phyloP scores from a whole-genome alignment of 2,797 vertebrate species.

The Arvicola amphibius region DNA sequence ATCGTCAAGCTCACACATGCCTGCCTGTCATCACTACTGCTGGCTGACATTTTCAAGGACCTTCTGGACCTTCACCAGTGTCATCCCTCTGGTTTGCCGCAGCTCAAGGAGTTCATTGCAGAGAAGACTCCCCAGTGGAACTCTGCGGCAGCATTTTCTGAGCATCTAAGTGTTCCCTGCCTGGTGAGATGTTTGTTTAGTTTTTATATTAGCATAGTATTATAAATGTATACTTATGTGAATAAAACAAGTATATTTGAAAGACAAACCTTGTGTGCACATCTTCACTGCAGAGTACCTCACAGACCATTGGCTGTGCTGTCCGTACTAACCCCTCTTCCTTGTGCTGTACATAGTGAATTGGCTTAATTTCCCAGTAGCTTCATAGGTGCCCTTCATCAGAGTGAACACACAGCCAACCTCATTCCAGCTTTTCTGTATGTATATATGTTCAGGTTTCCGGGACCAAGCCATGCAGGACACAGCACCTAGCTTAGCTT shows the following conservation, averaged over 20 bases:
- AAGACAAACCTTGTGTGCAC: neutral
- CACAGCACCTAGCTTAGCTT: neutral
- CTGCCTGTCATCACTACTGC: neutral
- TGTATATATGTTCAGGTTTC: neutral
- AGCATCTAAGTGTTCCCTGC: neutral
- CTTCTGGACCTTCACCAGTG: neutral
- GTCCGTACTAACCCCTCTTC: neutral
- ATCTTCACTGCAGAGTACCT: neutral
- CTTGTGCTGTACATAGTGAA: neutral
- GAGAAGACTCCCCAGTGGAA: neutral
- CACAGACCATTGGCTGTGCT: neutral
- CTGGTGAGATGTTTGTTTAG: neutral
- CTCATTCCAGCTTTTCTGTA: neutral
- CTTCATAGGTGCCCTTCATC: neutral
- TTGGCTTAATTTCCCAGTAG: neutral
- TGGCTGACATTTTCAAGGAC: neutral
- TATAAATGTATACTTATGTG: neutral
- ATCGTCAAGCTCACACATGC: neutral
- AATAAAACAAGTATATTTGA: neutral
- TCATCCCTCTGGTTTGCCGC: neutral
- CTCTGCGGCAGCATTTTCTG: neutral
- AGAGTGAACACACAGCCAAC: neutral
- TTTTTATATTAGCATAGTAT: neutral
- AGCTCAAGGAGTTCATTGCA: neutral
- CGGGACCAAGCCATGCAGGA: neutral